Conservation (phyloP, 2,113 vertebrate species). For the Albula glossodonta region DNA sequence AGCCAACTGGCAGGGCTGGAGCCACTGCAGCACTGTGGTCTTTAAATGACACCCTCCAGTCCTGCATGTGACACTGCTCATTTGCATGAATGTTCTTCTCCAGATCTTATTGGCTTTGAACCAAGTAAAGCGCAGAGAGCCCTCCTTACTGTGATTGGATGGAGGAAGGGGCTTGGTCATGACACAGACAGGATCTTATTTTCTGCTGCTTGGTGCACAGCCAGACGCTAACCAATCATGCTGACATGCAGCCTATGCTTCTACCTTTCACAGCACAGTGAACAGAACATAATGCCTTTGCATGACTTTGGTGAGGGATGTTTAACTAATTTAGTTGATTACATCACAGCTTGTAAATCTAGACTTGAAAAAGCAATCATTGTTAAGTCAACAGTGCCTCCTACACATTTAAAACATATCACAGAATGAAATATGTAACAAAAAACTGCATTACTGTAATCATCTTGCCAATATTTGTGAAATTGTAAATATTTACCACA, state of each 20-base stretch:
- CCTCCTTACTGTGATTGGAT: constrained; percentile 45
- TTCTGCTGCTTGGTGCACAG: constrained; percentile 34
- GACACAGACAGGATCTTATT: neutral
- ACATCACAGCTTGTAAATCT: neutral
- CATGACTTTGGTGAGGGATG: neutral
- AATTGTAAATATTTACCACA: neutral
- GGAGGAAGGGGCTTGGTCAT: constrained; percentile 1
- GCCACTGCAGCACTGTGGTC: constrained; percentile 31
- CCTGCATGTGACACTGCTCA: constrained; percentile 16
- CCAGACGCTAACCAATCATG: constrained; percentile 47
- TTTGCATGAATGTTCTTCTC: constrained; percentile 38
- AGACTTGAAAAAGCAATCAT: neutral
- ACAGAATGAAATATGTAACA: neutral
- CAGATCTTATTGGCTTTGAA: constrained; percentile 44
- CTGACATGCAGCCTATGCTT: constrained; percentile 43
- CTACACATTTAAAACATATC: neutral
- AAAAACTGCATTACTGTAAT: neutral
- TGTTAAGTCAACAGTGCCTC: neutral
- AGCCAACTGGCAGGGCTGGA: constrained; percentile 10
- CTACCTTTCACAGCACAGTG: neutral
- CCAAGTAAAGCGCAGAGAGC: constrained; percentile 35
- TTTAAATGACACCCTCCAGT: neutral
- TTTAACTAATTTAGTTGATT: neutral
- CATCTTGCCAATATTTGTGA: neutral
- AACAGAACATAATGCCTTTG: neutral